These are phyloP conservation scores for Congeria kusceri DNA, from an alignment of 2,888 invertebrate species.

Conservation along the genomic window DNA sequence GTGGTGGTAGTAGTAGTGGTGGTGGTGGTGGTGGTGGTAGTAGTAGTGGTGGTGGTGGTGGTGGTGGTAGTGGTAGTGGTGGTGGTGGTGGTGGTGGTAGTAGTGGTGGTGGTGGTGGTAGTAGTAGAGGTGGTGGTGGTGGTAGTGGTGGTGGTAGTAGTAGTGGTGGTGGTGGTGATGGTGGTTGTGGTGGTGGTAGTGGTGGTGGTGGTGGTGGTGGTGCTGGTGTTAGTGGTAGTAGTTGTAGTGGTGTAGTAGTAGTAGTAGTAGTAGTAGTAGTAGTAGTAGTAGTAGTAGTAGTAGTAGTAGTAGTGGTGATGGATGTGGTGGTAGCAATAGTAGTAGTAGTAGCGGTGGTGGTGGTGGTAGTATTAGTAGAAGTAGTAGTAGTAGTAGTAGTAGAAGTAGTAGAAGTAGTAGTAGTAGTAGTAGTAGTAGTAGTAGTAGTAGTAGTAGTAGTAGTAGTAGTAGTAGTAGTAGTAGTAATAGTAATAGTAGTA, in stretches of 20 bases:
- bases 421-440: conserved; percentile 1
- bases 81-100: neutral
- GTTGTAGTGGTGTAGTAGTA: too few species aligned
- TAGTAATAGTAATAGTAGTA: neutral
- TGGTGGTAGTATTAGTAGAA: too few species aligned
- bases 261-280: neutral
- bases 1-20: neutral
- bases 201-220: too few species aligned
- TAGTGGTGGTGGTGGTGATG: too few species aligned
- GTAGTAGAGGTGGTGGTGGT: neutral
- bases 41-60: neutral
- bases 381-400: too few species aligned
- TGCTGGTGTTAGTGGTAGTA: too few species aligned
- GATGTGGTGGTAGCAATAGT: neutral
- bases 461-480: neutral
- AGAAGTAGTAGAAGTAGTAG: neutral
- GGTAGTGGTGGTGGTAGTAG: neutral
- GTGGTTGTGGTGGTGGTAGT: too few species aligned
- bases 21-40: neutral
- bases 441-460: conserved; percentile 1
- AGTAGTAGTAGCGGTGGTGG: neutral
- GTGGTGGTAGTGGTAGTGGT: neutral
- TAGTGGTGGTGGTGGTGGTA: neutral
- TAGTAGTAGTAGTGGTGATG: conserved; percentile 1
- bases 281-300: neutral